Evolutionary conservation across 2,113 vertebrate species (phyloP).

Genomic region (Eira barbara): DNA sequence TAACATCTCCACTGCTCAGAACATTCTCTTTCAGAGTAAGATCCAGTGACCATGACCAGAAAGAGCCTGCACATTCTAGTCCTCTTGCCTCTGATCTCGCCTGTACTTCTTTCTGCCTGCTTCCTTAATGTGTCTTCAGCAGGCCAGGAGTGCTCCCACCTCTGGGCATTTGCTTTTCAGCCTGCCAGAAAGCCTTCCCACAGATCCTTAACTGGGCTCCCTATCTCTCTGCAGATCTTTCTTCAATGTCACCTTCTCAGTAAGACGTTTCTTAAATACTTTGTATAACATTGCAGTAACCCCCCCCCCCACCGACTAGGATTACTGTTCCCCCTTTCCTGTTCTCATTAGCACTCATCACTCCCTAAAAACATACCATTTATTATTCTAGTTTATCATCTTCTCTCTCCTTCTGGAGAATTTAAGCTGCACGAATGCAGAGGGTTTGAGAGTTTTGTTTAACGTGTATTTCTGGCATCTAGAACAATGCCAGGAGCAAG

Average conservation of each 20-base stretch:
- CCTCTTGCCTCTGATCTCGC: not conserved
- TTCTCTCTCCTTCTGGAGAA: not conserved
- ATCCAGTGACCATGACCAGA: not conserved
- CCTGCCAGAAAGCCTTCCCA: not conserved
- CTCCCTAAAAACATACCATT: not conserved
- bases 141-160: not conserved
- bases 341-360: not conserved
- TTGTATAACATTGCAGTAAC: not conserved
- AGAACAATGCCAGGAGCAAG: not conserved
- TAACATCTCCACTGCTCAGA: not conserved
- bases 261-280: not conserved
- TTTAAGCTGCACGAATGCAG: not conserved
- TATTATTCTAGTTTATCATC: not conserved
- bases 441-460: not conserved
- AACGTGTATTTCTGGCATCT: not conserved
- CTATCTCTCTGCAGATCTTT: not conserved
- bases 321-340: not conserved
- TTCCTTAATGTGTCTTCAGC: not conserved
- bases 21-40: not conserved
- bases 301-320: not conserved
- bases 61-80: not conserved
- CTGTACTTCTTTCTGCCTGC: not conserved
- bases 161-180: not conserved
- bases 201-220: not conserved
- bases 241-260: not conserved